Evolutionary conservation across 2,888 invertebrate genomes (phyloP), one percentile per base, ranked within the genome.

Genomic region (Caenorhabditis macrosperma): DNA sequence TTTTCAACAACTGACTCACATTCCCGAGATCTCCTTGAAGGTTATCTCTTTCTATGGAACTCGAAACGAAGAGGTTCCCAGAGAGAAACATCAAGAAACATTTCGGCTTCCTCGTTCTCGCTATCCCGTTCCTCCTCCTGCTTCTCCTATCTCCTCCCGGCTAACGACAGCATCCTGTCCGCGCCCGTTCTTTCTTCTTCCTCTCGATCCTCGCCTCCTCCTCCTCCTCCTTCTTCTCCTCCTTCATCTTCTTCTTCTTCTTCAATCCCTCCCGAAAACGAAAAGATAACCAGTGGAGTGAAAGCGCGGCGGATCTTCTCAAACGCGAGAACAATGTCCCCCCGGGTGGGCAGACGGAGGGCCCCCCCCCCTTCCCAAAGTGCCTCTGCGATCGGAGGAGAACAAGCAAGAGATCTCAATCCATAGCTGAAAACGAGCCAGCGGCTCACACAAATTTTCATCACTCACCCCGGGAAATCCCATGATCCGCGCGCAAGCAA

Each of bases 161-260:
- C 71, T 71, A 71, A 61, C 60, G 60, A 35, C 38, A 57, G 33
- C 61, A 71, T 71, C 71, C 71, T 71, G 61, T 61, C 52, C 57
- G 57, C 57, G 57, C 57, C 57, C 57, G 57, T 57, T 57, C 57
- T 57, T 57, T 41, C 35, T 55, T 55, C 28, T 54, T 24, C 46
- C 20, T 7, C 48, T 24, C 22, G 24, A 9, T 26, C 52, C 26
- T 28, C 28, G 28, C 28, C 52, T 46, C 22, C 50, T 50, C 50
- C 50, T 24, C 26, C 50, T 12, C 22, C 9, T 4, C 9, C 12
- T 5, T 28, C 2, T 52, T 22, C 52, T n/a, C 17, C 28, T 48
- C 33, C 17, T 26, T 59, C 41, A n/a, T n/a, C n/a, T n/a, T n/a
- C n/a, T n/a, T n/a, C n/a, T 35, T 38, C 57, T 38, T 38, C 38